Percentiles rank a stretch among this genome's conserved stretches.
Conservation (phyloP, 2,797 vertebrate genomes). For the Lindbergichthys nudifrons region DNA sequence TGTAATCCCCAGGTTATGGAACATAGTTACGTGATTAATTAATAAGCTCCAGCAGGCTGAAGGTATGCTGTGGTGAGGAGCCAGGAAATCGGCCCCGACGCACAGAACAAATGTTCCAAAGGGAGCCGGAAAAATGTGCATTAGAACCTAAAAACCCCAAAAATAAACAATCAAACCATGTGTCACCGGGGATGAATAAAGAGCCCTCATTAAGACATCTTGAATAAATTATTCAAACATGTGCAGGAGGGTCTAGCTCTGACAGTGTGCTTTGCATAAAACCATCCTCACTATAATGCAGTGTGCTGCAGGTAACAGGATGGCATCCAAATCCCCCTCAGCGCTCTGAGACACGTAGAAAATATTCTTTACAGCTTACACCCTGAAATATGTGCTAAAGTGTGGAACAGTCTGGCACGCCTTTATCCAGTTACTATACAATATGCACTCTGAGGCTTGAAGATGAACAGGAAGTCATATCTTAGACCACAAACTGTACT, state of each 20-base stretch:
- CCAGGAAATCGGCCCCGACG: slow-evolving; percentile 63
- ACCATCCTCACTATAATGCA: slow-evolving; percentile 30
- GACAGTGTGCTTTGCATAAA: slow-evolving; percentile 60
- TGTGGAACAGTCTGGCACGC: slow-evolving; percentile 35
- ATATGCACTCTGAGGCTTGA: background rate
- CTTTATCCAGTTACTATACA: slow-evolving; percentile 13
- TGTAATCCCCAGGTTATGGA: slow-evolving; percentile 75
- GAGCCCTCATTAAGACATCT: slow-evolving; percentile 57
- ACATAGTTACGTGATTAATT: slow-evolving; percentile 80
- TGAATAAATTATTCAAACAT: slow-evolving; percentile 68
- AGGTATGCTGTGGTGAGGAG: slow-evolving; percentile 65
- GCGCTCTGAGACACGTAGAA: slow-evolving; percentile 41
- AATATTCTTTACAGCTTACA: slow-evolving; percentile 25
- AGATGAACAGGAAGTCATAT: background rate
- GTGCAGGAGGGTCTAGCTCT: slow-evolving; percentile 46
- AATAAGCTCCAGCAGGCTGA: slow-evolving; percentile 74
- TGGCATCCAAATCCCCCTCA: slow-evolving; percentile 52
- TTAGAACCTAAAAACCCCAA: slow-evolving; percentile 30
- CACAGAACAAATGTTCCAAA: slow-evolving; percentile 64
- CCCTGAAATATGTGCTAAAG: slow-evolving; percentile 32
- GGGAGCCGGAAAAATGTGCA: slow-evolving; percentile 53
- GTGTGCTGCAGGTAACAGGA: slow-evolving; percentile 54
- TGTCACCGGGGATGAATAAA: slow-evolving; percentile 62
- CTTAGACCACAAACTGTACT: background rate
- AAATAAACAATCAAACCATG: slow-evolving; percentile 54